phyloP scores from a whole-genome alignment of 2,113 vertebrate species.

The Candoia aspera region DNA sequence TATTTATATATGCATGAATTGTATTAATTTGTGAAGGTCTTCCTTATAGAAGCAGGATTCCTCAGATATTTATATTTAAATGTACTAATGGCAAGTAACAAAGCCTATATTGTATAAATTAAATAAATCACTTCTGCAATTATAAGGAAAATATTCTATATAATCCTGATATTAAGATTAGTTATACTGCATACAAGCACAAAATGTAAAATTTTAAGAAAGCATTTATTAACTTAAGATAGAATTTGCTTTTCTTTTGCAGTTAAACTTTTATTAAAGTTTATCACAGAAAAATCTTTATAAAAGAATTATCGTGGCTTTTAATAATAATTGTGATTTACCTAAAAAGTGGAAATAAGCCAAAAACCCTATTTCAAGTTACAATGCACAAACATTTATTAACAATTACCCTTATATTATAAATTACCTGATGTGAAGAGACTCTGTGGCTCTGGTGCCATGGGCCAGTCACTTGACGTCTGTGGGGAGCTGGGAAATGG shows the following conservation, averaged over 20 bases:
- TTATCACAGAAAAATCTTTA: no score
- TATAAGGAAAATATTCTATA: not conserved
- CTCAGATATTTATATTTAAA: not conserved
- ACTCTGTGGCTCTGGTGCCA: conserved; percentile 98
- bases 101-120: not conserved
- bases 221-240: not conserved
- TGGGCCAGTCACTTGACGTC: conserved; percentile 93
- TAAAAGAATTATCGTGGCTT: not conserved
- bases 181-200: not conserved
- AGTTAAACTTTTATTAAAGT: no score
- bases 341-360: not conserved
- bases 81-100: not conserved
- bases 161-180: not conserved
- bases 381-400: not conserved
- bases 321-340: not conserved
- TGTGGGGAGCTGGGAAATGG: conserved; percentile 92
- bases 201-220: not conserved
- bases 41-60: not conserved
- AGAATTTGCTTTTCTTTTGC: no score
- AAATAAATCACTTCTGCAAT: not conserved
- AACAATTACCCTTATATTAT: not conserved
- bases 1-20: not conserved
- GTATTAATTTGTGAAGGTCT: not conserved
- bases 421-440: conserved; percentile 94
- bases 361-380: not conserved